Base-by-base conservation (phyloP, 2,797 vertebrate species). In the Prionace glauca region DNA sequence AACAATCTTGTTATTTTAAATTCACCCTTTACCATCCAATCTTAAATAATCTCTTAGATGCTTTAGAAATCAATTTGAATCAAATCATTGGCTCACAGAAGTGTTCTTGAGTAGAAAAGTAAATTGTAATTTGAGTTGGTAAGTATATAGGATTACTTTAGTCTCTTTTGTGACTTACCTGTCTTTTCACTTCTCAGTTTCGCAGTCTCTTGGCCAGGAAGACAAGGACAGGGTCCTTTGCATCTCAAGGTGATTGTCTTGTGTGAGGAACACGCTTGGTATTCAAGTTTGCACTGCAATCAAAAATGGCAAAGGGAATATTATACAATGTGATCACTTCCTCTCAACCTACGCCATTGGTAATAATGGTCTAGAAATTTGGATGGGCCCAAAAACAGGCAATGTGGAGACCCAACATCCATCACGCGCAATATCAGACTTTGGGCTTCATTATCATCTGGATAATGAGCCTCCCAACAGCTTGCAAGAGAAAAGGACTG, bases 271-370 rank as follows among this genome's bases (percentile, higher is more conserved):
- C 99, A 99, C 0, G 98, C 98, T 71, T 99, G 99, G 96, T 99
- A 99, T 96, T 99, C 98, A 98, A 99, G 96, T 96, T 99, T 99
- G 97, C 99, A 99, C 99, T 99, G 97, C 71, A 97, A 96, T 95
- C 26, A 96, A 36, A 90, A 96, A 96, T 96, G 96, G 60, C 10
- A 96, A 95, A 96, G 69, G 96, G 72, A 96, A 95, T 45, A 95
- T 96, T 95, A 95, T n/a, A 96, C 96, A 95, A 95, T 95, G 96
- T 24, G 50, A 32, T 32, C 29, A 18, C 1, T 72, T 95, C 41
- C 29, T 14, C 67, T 32, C 29, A 32, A 95, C 29, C 29, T 22
- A 95, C 71, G 50, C 14, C 69, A 92, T 2, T 69, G 36, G 10
- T 7, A 90, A 90, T 3, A 56, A 62, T 16, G 56, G 87, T 1